Percentiles rank a stretch among this genome's conserved stretches.
Evolutionary conservation across 2,113 vertebrate genomes (phyloP).

Genomic region (Thamnophis sirtalis): DNA sequence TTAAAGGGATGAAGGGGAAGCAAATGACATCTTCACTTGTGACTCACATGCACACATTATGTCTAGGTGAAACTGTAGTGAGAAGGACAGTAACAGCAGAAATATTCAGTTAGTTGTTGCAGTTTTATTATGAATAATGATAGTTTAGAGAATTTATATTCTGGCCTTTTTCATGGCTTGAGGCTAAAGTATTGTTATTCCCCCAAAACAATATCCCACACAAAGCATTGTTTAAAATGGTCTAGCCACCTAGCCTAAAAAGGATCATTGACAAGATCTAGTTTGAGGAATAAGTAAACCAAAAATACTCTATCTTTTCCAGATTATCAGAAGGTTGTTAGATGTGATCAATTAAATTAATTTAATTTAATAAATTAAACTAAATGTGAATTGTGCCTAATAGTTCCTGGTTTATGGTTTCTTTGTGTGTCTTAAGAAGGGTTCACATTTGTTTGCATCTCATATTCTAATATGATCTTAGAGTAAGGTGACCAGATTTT

Average conservation of each 20-base stretch:
- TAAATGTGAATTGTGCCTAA: not conserved
- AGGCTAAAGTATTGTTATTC: not conserved
- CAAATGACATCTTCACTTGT: not conserved
- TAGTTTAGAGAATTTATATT: not conserved
- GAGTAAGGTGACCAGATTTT: too few species aligned
- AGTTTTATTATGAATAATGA: not conserved
- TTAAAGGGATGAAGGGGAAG: slow-evolving; percentile 42
- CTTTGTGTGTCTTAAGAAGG: not conserved
- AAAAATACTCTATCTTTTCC: not conserved
- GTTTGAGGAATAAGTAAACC: not conserved
- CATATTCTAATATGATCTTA: not conserved
- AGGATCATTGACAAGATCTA: not conserved
- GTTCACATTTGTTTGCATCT: not conserved
- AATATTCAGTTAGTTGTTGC: not conserved
- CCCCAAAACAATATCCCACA: not conserved
- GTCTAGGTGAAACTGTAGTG: slow-evolving; percentile 7
- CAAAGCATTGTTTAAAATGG: not conserved
- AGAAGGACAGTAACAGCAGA: not conserved
- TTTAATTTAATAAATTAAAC: not conserved
- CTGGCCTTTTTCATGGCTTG: not conserved
- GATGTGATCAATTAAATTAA: not conserved
- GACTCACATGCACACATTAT: not conserved
- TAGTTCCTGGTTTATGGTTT: not conserved
- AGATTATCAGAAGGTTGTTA: not conserved
- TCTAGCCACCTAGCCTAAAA: not conserved